These are phyloP conservation scores for Drosophila testacea DNA, from an alignment of 2,888 invertebrate species.

Conservation along the genomic window DNA sequence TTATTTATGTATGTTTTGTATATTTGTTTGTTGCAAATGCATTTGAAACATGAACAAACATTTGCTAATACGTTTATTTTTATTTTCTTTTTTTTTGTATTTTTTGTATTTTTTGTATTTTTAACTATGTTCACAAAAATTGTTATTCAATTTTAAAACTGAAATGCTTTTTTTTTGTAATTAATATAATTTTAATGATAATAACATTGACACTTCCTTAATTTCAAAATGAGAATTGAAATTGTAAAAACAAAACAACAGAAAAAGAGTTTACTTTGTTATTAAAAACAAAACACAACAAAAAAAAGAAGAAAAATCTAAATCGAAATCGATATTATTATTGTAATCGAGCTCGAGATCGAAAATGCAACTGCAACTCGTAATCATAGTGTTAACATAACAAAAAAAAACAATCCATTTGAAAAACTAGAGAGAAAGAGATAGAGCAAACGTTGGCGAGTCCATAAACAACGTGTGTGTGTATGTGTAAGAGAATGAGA, in stretches of 20 bases:
- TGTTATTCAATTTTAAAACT: conserved; percentile 61
- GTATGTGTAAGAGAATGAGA: background rate
- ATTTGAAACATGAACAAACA: conserved; percentile 28
- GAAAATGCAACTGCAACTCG: conserved; percentile 22
- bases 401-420: conserved; percentile 31
- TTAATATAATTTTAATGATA: conserved; percentile 31
- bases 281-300: background rate
- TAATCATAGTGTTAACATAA: conserved; percentile 27
- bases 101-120: conserved; percentile 23
- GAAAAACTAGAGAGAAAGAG: background rate
- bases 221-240: conserved; percentile 51
- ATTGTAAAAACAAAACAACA: conserved; percentile 46
- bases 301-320: background rate
- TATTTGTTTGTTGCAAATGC: conserved; percentile 45
- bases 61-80: conserved; percentile 13
- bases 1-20: conserved; percentile 49
- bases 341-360: conserved; percentile 10
- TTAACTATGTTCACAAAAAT: conserved; percentile 60
- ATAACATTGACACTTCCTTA: conserved; percentile 57
- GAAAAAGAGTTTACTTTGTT: conserved; percentile 36
- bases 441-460: conserved; percentile 19
- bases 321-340: conserved; percentile 11
- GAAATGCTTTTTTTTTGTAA: conserved; percentile 34
- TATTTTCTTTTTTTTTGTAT: conserved; percentile 19
- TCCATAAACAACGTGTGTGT: conserved; percentile 35